Conservation (phyloP, 2,888 invertebrate genomes). For the Tipula helvola region DNA sequence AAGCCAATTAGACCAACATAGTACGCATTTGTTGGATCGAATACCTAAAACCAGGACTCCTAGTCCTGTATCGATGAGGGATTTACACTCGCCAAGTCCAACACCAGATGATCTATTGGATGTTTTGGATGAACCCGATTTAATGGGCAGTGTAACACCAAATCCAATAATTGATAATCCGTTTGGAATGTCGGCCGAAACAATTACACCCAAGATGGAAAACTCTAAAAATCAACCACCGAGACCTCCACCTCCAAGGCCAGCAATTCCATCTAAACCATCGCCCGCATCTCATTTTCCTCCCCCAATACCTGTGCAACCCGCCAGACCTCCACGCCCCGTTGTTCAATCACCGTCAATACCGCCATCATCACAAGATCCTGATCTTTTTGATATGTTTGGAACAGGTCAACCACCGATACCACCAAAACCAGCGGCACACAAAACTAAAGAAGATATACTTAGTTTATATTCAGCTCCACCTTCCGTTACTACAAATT, state of each 20-base stretch:
- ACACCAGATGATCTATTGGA: constrained; percentile 61
- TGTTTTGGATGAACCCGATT: constrained; percentile 30
- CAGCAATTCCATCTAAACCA: constrained; percentile 23
- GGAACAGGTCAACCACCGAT: constrained; percentile 35
- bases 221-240: constrained; percentile 38
- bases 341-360: constrained; percentile 24
- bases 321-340: constrained; percentile 19
- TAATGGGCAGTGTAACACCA: constrained; percentile 17
- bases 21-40: constrained; percentile 68
- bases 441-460: constrained; percentile 46
- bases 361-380: constrained; percentile 25
- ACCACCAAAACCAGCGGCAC: constrained; percentile 35
- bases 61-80: constrained; percentile 72
- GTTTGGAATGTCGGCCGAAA: constrained; percentile 21
- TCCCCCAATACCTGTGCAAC: background rate
- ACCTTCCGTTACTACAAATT: constrained; percentile 13
- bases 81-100: constrained; percentile 73
- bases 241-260: constrained; percentile 36
- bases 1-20: constrained; percentile 78
- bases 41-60: constrained; percentile 77
- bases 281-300: background rate
- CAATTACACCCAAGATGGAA: constrained; percentile 27
- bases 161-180: constrained; percentile 26
- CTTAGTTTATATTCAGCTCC: constrained; percentile 42
- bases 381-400: constrained; percentile 44